Conservation (phyloP, 1,140 invertebrate genomes). For the Dryas iulia region DNA sequence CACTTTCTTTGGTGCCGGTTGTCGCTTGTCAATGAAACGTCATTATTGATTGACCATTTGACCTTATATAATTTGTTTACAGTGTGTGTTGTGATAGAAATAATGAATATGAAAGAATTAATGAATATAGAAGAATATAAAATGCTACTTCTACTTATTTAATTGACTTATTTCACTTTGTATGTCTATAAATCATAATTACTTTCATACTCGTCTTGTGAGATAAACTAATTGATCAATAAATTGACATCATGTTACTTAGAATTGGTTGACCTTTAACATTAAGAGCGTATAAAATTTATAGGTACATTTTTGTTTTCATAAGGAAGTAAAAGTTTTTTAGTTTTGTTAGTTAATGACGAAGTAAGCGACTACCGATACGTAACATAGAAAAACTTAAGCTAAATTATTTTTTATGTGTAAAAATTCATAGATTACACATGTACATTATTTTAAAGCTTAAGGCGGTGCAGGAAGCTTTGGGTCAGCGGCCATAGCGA, state of each 20-base stretch:
- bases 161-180: slow-evolving; percentile 19
- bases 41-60: slow-evolving; percentile 61
- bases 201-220: not conserved
- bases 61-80: slow-evolving; percentile 54
- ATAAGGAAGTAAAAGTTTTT: no score
- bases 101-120: slow-evolving; percentile 43
- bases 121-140: slow-evolving; percentile 40
- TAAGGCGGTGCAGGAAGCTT: slow-evolving; percentile 33
- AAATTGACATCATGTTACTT: not conserved
- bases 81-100: slow-evolving; percentile 42
- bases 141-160: slow-evolving; percentile 35
- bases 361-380: no score
- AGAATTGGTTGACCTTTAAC: not conserved
- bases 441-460: slow-evolving; percentile 23
- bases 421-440: slow-evolving; percentile 17
- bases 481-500: slow-evolving; percentile 38
- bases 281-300: not conserved
- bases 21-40: slow-evolving; percentile 53
- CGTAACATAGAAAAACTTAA: no score
- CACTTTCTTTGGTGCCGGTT: slow-evolving; percentile 39
- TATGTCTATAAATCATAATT: slow-evolving; percentile 13
- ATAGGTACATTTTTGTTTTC: not conserved
- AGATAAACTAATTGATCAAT: not conserved
- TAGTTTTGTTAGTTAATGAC: no score
- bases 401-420: not conserved